Conservation (phyloP, 2,888 invertebrate species). For the Ernsta delagoae region DNA sequence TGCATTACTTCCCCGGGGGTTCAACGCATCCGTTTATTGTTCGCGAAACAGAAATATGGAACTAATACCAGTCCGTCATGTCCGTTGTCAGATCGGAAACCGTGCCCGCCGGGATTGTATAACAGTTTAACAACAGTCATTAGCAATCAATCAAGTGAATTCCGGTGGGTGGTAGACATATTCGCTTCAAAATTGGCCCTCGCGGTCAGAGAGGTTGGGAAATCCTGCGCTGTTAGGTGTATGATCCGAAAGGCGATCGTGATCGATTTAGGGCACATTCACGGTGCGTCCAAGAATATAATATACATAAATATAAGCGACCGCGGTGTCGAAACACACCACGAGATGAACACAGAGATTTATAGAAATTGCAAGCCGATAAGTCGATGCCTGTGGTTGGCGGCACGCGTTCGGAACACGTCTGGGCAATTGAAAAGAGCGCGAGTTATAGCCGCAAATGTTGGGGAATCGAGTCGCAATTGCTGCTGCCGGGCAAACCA, state of each 20-base stretch:
- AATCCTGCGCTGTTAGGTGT: constrained; percentile 43
- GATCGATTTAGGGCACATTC: constrained; percentile 49
- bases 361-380: constrained; percentile 67
- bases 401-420: constrained; percentile 75
- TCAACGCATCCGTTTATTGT: constrained; percentile 67
- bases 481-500: constrained; percentile 71
- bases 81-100: constrained; percentile 45
- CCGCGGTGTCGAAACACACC: constrained; percentile 48
- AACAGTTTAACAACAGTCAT: constrained; percentile 76
- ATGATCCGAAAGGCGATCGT: constrained; percentile 48
- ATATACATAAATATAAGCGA: constrained; percentile 35
- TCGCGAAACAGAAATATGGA: constrained; percentile 46
- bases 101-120: constrained; percentile 64
- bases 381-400: constrained; percentile 62
- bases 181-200: constrained; percentile 58
- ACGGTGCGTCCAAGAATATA: constrained; percentile 24
- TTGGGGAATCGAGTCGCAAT: constrained; percentile 67
- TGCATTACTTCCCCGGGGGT: constrained; percentile 61
- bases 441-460: constrained; percentile 75
- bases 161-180: constrained; percentile 60
- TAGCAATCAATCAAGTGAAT: constrained; percentile 77
- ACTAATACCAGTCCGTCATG: constrained; percentile 44
- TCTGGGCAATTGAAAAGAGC: constrained; percentile 77
- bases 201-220: constrained; percentile 57
- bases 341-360: constrained; percentile 65